A percentile compares a stretch with the other conserved stretches of the same genome.
Evolutionary conservation across 2,888 invertebrate genomes (phyloP).

Genomic region (Thereva nobilitata): DNA sequence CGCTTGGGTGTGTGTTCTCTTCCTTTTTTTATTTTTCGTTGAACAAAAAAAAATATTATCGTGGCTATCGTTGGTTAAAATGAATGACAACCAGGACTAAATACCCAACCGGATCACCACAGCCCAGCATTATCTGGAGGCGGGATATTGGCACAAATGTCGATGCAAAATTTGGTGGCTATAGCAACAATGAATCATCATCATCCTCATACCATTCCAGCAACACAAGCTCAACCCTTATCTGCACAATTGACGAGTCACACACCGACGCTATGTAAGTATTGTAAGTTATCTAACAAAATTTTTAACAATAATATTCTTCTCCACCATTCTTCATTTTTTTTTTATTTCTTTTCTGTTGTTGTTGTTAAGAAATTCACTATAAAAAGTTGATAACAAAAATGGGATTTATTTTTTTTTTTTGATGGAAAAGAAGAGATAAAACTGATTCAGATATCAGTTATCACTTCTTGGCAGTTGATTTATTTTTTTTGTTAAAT

Average conservation of each 20-base stretch:
- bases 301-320: not conserved
- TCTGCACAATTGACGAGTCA: constrained; percentile 50
- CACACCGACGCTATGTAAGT: constrained; percentile 58
- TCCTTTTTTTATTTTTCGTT: constrained; percentile 33
- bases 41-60: constrained; percentile 46
- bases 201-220: constrained; percentile 17
- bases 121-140: constrained; percentile 57
- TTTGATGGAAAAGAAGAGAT: not conserved
- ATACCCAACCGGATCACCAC: constrained; percentile 60
- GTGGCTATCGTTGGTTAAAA: constrained; percentile 45
- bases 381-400: not conserved
- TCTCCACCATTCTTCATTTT: not conserved
- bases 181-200: constrained; percentile 62
- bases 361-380: not conserved
- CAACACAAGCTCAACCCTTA: constrained; percentile 44
- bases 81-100: constrained; percentile 57
- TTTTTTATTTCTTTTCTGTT: not conserved
- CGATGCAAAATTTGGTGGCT: constrained; percentile 90
- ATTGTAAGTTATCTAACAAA: constrained; percentile 40
- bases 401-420: not conserved
- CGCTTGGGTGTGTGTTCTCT: constrained; percentile 57
- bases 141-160: constrained; percentile 72
- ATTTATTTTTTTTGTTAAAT: no score
- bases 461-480: no score
- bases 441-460: no score